A percentile compares a stretch with the other conserved stretches of the same genome.
These are phyloP conservation scores for Diachrysia chrysitis DNA, from an alignment of 2,888 invertebrate genomes.

Conservation along the genomic window DNA sequence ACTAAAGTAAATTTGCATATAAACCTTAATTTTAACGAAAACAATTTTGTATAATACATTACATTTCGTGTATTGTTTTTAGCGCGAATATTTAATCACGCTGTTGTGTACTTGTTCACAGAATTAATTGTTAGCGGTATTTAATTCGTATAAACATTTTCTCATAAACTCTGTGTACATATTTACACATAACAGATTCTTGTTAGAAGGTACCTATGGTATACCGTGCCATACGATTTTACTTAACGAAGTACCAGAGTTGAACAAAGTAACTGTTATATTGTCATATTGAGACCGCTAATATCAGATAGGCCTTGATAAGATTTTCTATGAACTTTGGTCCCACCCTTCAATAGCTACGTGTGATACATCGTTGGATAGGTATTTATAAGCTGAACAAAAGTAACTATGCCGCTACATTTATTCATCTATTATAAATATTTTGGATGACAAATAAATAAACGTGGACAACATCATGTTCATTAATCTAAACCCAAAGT, in stretches of 20 bases:
- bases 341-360: no score
- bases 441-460: no score
- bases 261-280: not conserved
- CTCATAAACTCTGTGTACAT: not conserved
- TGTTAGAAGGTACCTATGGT: not conserved
- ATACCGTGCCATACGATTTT: slow-evolving; percentile 11
- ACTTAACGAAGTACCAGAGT: slow-evolving; percentile 5
- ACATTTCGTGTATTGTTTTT: not conserved
- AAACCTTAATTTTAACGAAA: not conserved
- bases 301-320: slow-evolving; percentile 9
- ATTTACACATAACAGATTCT: not conserved
- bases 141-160: not conserved
- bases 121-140: not conserved
- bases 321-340: no score
- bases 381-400: no score
- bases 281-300: not conserved
- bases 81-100: not conserved
- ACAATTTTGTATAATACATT: no score
- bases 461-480: no score
- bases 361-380: no score
- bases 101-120: no score
- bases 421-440: no score
- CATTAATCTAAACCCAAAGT: no score
- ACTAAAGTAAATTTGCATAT: not conserved
- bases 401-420: no score